These are phyloP conservation scores for Hypanus sabinus DNA, from an alignment of 2,113 vertebrate species.

Conservation along the genomic window DNA sequence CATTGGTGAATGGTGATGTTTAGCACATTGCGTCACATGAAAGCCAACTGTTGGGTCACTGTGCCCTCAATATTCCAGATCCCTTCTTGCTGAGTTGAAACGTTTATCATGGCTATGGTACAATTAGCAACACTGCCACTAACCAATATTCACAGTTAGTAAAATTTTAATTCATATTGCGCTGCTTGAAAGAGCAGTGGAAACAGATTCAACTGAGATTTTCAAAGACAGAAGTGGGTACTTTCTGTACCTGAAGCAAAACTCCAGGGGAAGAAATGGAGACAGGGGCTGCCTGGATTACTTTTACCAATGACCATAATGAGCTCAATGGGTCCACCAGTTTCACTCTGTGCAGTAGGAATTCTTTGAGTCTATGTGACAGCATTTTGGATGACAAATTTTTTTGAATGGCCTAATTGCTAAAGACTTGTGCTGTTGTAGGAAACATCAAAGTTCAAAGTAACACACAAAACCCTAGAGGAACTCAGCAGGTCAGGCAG, in stretches of 20 bases:
- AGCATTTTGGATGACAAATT: background rate
- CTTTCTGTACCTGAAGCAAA: no score
- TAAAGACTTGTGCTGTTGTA: background rate
- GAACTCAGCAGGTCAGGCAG: no score
- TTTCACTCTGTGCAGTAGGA: no score
- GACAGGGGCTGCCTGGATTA: background rate
- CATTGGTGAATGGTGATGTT: background rate
- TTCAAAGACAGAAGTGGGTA: no score
- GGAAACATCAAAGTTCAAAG: no score
- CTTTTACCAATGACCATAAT: background rate
- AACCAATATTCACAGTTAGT: no score
- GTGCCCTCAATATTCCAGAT: background rate
- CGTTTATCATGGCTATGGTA: background rate
- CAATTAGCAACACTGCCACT: background rate
- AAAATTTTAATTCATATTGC: no score
- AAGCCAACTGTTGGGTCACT: background rate
- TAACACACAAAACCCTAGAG: no score
- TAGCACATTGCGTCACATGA: background rate
- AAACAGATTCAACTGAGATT: no score
- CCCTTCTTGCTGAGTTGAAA: background rate
- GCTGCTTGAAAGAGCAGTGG: no score
- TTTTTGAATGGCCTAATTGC: background rate
- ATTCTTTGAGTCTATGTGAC: background rate
- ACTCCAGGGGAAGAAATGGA: no score
- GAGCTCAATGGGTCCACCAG: no score